phyloP scores from a whole-genome alignment of 2,113 vertebrate species.

The Echinops telfairi region DNA sequence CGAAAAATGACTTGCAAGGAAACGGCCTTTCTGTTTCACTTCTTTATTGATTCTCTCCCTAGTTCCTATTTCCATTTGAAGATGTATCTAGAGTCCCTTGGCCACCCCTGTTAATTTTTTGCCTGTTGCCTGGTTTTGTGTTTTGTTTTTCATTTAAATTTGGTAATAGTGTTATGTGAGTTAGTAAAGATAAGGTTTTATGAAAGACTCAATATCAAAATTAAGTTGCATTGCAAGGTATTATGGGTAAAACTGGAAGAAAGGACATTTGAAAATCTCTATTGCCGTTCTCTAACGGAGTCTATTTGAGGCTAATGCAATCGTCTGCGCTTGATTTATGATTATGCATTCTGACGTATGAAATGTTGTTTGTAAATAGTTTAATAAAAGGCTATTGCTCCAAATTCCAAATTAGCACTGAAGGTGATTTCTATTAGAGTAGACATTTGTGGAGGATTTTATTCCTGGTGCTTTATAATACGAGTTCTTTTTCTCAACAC shows the following conservation, averaged over 20 bases:
- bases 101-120: constrained; percentile 66
- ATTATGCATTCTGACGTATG: constrained; percentile 77
- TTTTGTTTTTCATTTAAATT: constrained; percentile 70
- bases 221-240: constrained; percentile 78
- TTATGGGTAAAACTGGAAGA: constrained; percentile 77
- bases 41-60: constrained; percentile 61
- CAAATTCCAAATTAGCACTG: constrained; percentile 79
- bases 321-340: constrained; percentile 76
- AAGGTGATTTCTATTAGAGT: constrained; percentile 80
- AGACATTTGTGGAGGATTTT: constrained; percentile 76
- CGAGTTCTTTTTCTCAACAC: constrained; percentile 69
- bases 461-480: constrained; percentile 76
- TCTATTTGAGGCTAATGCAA: constrained; percentile 74
- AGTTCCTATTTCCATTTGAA: constrained; percentile 68
- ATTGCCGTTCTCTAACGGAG: constrained; percentile 75
- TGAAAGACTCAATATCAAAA: constrained; percentile 79
- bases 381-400: constrained; percentile 78
- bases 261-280: constrained; percentile 76
- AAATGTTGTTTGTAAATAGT: constrained; percentile 79
- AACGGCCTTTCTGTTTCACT: constrained; percentile 18
- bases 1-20: constrained; percentile 26
- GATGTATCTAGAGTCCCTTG: constrained; percentile 68
- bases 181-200: constrained; percentile 79
- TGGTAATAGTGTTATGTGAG: constrained; percentile 67
- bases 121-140: too few species aligned